Evolutionary conservation across 2,113 vertebrate genomes (phyloP), one percentile per base, ranked within the genome.

Genomic region (Murina feae): DNA sequence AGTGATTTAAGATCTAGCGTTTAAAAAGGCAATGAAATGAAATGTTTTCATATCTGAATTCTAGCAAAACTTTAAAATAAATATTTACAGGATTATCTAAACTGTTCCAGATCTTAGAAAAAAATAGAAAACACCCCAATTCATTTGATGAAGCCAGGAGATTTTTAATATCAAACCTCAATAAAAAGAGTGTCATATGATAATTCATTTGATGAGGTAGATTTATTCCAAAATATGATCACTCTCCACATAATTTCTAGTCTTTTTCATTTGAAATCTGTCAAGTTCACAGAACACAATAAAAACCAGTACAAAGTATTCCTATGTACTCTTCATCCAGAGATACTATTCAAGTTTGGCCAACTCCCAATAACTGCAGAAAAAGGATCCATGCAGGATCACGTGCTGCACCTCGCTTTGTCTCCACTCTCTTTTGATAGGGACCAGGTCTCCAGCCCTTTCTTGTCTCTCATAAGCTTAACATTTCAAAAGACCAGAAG

Each of bases 11-110:
- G 42, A 82, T 60, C 30, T 63, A 78, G 17, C 17, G 69, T 74
- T 75, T 82, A 76, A 6, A 69, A 93, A 90, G 42, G 17, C 60
- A 86, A 25, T 2, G 63, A 39, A 6, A 76, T 82, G 53, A 75
- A 90, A 55, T 68, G 20, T 72, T 32, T 93, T 85, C 30, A 69
- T 90, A 63, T 60, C n/a, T 93, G 30, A 90, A 42, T 60, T 93
- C 39, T 81, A 90, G 30, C 35, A 82, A 91, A 90, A 76, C 35
- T 78, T 76, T 30, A 63, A 94, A 49, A 35, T 68, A 55, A 74
- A 30, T 79, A 86, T 47, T 78, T 55, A 4, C 1, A 65, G 82
- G 53, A 55, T 55, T 85, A 53, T 80, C 51, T 49, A 78, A 90
- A 81, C 17, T 74, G 6, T 55, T 65, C 14, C 21, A 63, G 35